Conservation (phyloP, 2,888 invertebrate genomes). For the Sepiola atlantica region DNA sequence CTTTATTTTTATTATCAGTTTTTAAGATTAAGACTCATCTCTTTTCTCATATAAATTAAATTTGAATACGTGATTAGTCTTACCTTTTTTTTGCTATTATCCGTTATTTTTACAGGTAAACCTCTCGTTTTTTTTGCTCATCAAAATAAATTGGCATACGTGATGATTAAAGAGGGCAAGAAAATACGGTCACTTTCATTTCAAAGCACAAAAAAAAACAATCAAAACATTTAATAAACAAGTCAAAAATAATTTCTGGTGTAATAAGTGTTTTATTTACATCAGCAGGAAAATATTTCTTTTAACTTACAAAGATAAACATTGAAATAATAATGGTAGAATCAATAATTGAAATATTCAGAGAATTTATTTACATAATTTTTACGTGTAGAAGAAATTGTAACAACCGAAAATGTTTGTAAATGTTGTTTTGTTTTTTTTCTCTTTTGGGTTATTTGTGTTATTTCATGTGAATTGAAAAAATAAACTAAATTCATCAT, state of each 20-base stretch:
- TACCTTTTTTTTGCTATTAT: too few relatives aligned
- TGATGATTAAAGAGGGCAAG: too few relatives aligned
- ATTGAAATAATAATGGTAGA: neutral
- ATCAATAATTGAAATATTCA: neutral
- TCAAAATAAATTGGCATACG: too few relatives aligned
- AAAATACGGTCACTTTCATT: too few relatives aligned
- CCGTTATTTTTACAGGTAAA: too few relatives aligned
- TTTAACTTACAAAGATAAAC: slow-evolving; percentile 24
- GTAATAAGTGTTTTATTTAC: slow-evolving; percentile 6
- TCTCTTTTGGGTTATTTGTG: neutral
- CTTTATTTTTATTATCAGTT: too few relatives aligned
- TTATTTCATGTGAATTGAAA: neutral
- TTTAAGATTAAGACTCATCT: too few relatives aligned
- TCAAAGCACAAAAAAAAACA: neutral
- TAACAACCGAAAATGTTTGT: neutral
- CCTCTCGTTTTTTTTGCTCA: too few relatives aligned
- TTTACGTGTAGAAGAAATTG: neutral
- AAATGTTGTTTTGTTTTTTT: neutral
- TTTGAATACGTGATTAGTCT: too few relatives aligned
- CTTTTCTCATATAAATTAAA: too few relatives aligned
- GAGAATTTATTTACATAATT: neutral
- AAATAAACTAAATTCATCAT: neutral
- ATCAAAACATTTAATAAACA: neutral
- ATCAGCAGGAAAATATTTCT: slow-evolving; percentile 18
- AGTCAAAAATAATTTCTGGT: neutral